Base-by-base conservation (phyloP, 1,140 invertebrate species). In the Anadara kagoshimensis region DNA sequence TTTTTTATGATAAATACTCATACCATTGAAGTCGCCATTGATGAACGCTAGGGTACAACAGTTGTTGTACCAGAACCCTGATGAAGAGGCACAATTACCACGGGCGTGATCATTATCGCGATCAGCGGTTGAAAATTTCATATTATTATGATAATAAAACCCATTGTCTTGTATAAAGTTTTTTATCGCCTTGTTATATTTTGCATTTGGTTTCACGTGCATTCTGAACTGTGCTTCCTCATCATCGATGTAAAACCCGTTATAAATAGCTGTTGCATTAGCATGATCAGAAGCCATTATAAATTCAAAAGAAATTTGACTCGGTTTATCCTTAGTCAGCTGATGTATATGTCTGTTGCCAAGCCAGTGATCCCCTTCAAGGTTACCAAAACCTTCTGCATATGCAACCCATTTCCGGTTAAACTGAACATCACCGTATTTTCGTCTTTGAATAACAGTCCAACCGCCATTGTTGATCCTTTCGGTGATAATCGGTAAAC, bases 201-300 rank as follows among this genome's bases (percentile, higher is more conserved):
- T 96, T 97, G 84, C 95, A 95, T 85, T 97, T 95, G 53, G 92
- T 93, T 90, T 85, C 80, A 11, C 59, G 74, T 11, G 65, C 73
- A 0, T 84, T 69, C 12, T 57, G 54, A 62, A 83, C 84, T 24
- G 56, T 63, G 12, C 73, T 73, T 63, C 85, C 29, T 36, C 29
- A 36, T 36, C 29, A 86, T 12, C 62, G 24, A 0, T 84, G 80
- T 56, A 78, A 84, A 1, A 75, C 78, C 11, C 95, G 95, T 82
- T 96, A 95, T 53, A 95, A 95, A 89, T 97, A 96, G 89, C 97
- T 98, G 87, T 97, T 96, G 89, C 96, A 95, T 8, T 98, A 90
- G 86, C 98, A 96, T 5, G 98, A 94, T 20, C 96, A 89, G 0
- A 98, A 91, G 84, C 93, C 93, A 86, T 97, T 96, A 83, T 97